phyloP scores from a whole-genome alignment of 2,113 vertebrate genomes.

The Paracanthobrama guichenoti region DNA sequence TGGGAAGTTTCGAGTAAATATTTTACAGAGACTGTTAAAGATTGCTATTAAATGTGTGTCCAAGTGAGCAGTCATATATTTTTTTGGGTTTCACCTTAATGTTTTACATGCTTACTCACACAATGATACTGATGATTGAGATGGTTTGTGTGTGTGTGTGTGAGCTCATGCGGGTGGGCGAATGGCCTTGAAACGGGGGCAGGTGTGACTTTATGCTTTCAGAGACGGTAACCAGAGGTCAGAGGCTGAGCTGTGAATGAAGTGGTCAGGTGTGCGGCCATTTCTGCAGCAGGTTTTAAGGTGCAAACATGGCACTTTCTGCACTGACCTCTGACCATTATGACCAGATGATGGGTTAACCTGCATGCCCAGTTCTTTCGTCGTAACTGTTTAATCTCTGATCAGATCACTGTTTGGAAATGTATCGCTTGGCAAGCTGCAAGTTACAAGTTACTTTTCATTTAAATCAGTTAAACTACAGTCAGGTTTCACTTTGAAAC shows the following conservation, averaged over 20 bases:
- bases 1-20: constrained; percentile 58
- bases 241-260: constrained; percentile 47
- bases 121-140: constrained; percentile 43
- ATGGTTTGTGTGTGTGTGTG: constrained; percentile 33
- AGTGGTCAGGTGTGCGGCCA: constrained; percentile 21
- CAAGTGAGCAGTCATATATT: constrained; percentile 4
- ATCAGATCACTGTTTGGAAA: neutral
- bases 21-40: constrained; percentile 61
- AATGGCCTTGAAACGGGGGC: constrained; percentile 30
- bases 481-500: too few species aligned
- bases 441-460: too few species aligned
- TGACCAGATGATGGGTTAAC: neutral
- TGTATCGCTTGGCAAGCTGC: too few species aligned
- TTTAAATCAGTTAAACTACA: too few species aligned
- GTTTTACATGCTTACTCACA: constrained; percentile 1
- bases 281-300: neutral
- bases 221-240: constrained; percentile 40
- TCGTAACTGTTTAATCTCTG: neutral
- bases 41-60: constrained; percentile 12
- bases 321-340: neutral
- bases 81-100: constrained; percentile 34
- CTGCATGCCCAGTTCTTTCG: neutral
- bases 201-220: constrained; percentile 43
- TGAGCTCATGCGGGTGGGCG: neutral
- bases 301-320: neutral